Base-by-base conservation (phyloP, 2,113 vertebrate species). In the Oryzias woworae region DNA sequence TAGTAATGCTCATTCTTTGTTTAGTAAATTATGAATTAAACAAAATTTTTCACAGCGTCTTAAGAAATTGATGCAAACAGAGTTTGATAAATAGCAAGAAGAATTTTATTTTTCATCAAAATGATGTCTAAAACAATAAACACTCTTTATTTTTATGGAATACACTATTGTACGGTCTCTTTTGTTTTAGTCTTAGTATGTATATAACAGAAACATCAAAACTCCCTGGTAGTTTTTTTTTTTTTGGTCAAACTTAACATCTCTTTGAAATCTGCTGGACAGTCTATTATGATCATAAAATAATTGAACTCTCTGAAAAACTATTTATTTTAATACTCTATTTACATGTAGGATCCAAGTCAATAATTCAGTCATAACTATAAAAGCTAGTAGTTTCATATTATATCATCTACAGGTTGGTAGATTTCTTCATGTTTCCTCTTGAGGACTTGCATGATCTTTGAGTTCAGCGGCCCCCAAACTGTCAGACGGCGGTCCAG, bases 391-490 rank as follows among this genome's bases (percentile, higher is more conserved):
- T 68, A 42, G 56, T 56, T 28, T 23, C 23, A 50, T 24, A 58
- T 47, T 66, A 54, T 72, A 46, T 61, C 71, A 69, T 79, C 46
- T 75, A 62, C 12, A 62, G 26, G 18, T 41, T 23, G 0, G 2
- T 2, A 18, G 69, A 57, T 63, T 6, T 22, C 16, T 65, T 57
- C 85, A 89, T 36, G 74, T 66, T 0, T 92, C 90, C 7, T 92
- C 92, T 71, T 90, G 89, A 71, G 86, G 87, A 69, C 85, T 89
- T 14, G 71, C 51, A 66, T 87, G 85, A 58, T 86, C 85, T 85
- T 75, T 90, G 53, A 58, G 48, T 31, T 91, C 90, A 62, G 75
- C 41, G 48, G 61, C 10, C 7, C 14, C 71, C 36, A 69, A 41
- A 63, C 43, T 72, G 63, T 91, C 88, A 42, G 66, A 18, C 8